phyloP scores from a whole-genome alignment of 2,113 vertebrate genomes.

The Hipposideros armiger region DNA sequence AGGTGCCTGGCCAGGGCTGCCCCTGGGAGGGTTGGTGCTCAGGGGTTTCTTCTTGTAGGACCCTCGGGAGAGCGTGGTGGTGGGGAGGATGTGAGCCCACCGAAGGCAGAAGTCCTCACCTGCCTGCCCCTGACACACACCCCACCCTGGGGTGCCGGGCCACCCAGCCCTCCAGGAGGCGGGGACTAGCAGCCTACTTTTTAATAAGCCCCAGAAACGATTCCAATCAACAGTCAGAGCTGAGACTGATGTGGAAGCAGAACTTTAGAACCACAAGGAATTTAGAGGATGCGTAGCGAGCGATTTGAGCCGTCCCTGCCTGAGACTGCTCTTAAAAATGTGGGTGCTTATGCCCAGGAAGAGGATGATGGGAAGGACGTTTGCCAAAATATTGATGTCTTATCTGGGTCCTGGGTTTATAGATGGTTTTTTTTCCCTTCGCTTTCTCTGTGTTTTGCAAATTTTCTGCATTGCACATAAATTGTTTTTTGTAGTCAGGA shows the following conservation, averaged over 20 bases:
- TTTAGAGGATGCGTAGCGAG: rapidly evolving
- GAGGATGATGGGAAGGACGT: rapidly evolving
- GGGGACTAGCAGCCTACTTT: background rate
- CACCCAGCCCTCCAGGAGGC: background rate
- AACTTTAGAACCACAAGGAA: background rate
- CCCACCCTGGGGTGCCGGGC: background rate
- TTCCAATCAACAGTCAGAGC: background rate
- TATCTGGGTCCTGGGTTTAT: background rate
- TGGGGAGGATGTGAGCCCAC: background rate
- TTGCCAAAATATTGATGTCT: rapidly evolving
- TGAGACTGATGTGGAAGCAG: background rate
- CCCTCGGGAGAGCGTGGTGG: background rate
- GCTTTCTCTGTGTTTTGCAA: background rate
- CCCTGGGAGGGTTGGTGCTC: background rate
- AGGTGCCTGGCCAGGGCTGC: background rate
- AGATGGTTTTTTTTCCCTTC: background rate
- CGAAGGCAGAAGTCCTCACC: background rate
- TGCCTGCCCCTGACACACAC: background rate
- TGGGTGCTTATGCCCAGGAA: rapidly evolving
- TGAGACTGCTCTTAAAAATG: rapidly evolving
- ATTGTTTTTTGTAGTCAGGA: background rate
- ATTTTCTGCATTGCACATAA: background rate
- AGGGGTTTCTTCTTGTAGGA: background rate
- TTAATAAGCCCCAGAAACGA: background rate
- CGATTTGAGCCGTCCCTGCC: rapidly evolving